Conservation (phyloP, 23 tunicate species). For the Styela clava region DNA sequence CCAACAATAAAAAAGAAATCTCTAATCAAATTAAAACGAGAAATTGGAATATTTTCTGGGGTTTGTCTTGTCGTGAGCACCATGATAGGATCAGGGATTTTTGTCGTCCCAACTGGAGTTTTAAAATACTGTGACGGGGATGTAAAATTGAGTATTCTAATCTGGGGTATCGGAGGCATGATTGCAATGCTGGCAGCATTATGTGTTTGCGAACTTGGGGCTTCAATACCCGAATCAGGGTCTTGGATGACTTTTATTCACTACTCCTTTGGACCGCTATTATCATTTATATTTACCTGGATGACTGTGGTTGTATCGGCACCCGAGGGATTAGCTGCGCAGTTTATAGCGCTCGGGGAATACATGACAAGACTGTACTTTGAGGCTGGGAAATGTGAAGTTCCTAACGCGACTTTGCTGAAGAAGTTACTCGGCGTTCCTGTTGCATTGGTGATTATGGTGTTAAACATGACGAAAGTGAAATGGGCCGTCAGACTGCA, state of each 20-base stretch:
- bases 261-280: slow-evolving; percentile 55
- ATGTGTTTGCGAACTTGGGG: slow-evolving; percentile 73
- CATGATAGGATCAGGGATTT: slow-evolving; percentile 93
- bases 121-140: slow-evolving; percentile 75
- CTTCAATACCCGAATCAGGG: slow-evolving; percentile 84
- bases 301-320: slow-evolving; percentile 38
- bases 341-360: slow-evolving; percentile 87
- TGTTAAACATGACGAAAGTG: slow-evolving; percentile 54
- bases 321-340: slow-evolving; percentile 71
- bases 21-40: slow-evolving; percentile 36
- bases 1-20: neutral
- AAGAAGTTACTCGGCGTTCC: slow-evolving; percentile 59
- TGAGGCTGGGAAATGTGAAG: slow-evolving; percentile 26
- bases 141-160: slow-evolving; percentile 47
- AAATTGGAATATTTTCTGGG: slow-evolving; percentile 61
- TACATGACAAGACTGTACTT: slow-evolving; percentile 27
- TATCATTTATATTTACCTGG: slow-evolving; percentile 80
- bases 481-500: slow-evolving; percentile 73
- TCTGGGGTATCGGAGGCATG: slow-evolving; percentile 79
- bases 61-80: slow-evolving; percentile 73
- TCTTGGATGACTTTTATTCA: slow-evolving; percentile 63
- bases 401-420: slow-evolving; percentile 24
- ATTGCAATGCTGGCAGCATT: slow-evolving; percentile 66
- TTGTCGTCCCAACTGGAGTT: slow-evolving; percentile 84
- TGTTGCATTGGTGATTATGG: slow-evolving; percentile 36